Percentiles rank a stretch among this genome's conserved stretches.
Conservation (phyloP, 2,113 vertebrate genomes). For the Charadrius vociferus region DNA sequence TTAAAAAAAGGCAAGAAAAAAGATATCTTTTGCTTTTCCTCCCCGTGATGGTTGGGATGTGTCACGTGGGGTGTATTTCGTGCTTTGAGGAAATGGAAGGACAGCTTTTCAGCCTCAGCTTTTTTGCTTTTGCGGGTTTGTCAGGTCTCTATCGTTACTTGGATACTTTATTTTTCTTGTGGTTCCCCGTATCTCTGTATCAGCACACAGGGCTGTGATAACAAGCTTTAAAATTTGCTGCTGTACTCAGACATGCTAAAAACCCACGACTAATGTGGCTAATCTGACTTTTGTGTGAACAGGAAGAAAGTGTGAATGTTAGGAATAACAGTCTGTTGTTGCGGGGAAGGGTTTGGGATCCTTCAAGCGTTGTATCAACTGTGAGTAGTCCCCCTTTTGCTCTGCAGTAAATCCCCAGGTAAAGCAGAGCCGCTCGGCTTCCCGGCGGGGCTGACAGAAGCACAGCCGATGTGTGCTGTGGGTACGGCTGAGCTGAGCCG, state of each 20-base stretch:
- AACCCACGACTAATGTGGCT: slow-evolving; percentile 37
- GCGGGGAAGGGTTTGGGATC: background rate
- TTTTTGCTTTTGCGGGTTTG: slow-evolving; percentile 13
- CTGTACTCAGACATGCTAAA: slow-evolving; percentile 46
- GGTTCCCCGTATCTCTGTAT: slow-evolving; percentile 40
- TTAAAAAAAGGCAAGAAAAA: background rate
- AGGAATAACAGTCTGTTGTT: slow-evolving; percentile 54
- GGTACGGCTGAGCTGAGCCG: background rate
- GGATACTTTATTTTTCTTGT: slow-evolving; percentile 54
- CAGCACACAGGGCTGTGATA: background rate
- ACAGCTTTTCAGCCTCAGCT: slow-evolving; percentile 20
- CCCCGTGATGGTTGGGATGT: background rate
- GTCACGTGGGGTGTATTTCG: background rate
- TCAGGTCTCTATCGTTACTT: background rate
- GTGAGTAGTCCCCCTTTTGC: background rate
- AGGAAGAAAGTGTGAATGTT: slow-evolving; percentile 47
- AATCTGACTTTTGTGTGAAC: slow-evolving; percentile 62
- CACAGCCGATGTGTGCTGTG: background rate
- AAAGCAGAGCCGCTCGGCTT: background rate
- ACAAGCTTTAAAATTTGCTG: slow-evolving; percentile 41
- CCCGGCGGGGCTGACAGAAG: background rate
- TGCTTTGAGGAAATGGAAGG: background rate
- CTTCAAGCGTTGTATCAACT: background rate
- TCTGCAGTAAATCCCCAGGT: slow-evolving; percentile 35
- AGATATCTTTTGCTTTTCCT: background rate